phyloP scores from a whole-genome alignment of 2,888 invertebrate species.

The Halictus ligatus region DNA sequence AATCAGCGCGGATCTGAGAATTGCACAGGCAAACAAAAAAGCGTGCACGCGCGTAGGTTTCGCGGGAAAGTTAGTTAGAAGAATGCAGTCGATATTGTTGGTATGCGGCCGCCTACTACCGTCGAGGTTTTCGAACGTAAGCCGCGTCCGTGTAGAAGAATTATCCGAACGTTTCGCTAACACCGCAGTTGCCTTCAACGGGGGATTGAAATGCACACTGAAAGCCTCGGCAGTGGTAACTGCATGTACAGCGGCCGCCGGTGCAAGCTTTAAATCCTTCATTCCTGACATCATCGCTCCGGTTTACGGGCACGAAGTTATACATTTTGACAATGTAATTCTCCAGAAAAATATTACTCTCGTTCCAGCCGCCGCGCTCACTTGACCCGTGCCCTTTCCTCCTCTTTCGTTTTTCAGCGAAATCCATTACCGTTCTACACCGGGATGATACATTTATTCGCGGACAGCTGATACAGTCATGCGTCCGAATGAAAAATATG shows the following conservation, averaged over 20 bases:
- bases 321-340: not conserved
- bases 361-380: not conserved
- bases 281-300: constrained; percentile 1
- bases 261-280: constrained; percentile 3
- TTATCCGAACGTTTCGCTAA: constrained; percentile 10
- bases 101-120: not conserved
- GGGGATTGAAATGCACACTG: not conserved
- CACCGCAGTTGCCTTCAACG: not conserved
- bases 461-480: not conserved
- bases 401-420: not conserved
- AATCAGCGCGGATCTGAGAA: not conserved
- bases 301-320: not conserved
- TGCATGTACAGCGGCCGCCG: not conserved
- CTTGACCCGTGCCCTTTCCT: not conserved
- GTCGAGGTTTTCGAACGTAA: not conserved
- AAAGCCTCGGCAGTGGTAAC: not conserved
- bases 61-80: not conserved
- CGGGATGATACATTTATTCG: not conserved
- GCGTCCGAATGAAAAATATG: not conserved
- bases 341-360: not conserved
- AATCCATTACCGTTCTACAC: not conserved
- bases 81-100: not conserved
- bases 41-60: not conserved
- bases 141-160: not conserved
- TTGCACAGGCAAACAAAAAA: not conserved